Evolutionary conservation across 2,113 vertebrate genomes (phyloP).

Genomic region (Rhegmatorhina hoffmannsi): DNA sequence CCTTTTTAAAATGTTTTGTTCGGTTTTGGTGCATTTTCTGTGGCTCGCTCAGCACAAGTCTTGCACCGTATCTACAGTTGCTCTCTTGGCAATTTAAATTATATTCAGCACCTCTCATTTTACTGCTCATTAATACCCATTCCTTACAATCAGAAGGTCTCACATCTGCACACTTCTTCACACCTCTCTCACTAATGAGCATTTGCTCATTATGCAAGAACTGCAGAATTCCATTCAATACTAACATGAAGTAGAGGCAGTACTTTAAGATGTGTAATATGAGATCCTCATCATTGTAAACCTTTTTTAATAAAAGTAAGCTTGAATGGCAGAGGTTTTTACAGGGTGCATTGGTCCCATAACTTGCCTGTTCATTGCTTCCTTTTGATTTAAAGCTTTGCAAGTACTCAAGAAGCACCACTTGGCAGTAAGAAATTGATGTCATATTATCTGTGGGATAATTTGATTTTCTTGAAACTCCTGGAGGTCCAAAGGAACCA

Average conservation of each 20-base stretch:
- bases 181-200: not conserved
- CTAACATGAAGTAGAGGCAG: not conserved
- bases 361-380: fast-evolving
- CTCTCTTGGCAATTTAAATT: not conserved
- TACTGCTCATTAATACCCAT: not conserved
- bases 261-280: not conserved
- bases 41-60: not conserved
- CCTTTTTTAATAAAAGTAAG: not conserved
- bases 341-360: too few relatives aligned
- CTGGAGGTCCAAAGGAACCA: not conserved
- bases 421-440: not conserved
- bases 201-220: not conserved
- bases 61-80: not conserved
- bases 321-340: not conserved
- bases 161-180: not conserved
- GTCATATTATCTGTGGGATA: not conserved
- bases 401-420: not conserved
- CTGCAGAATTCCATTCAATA: not conserved
- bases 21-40: not conserved
- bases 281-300: not conserved
- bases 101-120: not conserved
- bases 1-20: not conserved
- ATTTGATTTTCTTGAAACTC: not conserved
- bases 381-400: not conserved
- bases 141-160: not conserved